These are phyloP conservation scores for Nasonia vitripennis DNA, from an alignment of 1,140 invertebrate species.

Conservation along the genomic window DNA sequence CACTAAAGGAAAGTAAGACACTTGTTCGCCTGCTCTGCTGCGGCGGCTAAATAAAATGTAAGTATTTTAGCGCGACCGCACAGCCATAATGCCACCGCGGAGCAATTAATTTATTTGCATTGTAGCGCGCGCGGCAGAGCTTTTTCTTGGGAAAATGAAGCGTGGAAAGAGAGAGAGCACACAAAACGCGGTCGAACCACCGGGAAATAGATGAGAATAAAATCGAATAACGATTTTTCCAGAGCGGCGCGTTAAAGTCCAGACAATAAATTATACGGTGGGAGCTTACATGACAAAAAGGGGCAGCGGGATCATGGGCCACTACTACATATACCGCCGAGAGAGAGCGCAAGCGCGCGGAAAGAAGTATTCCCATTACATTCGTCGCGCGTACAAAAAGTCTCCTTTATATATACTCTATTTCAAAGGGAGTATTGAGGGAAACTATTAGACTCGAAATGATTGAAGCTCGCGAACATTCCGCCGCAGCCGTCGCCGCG, in stretches of 20 bases:
- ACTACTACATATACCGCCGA: background rate
- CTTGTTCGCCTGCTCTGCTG: background rate
- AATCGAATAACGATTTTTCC: slow-evolving; percentile 42
- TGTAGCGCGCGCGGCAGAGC: background rate
- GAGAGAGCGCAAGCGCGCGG: background rate
- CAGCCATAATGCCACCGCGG: background rate
- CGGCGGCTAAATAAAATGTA: background rate
- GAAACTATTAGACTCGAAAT: slow-evolving; percentile 46
- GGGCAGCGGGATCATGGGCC: slow-evolving; percentile 14
- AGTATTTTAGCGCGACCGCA: background rate
- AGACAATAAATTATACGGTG: slow-evolving; percentile 41
- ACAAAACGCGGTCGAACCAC: background rate
- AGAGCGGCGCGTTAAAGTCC: background rate
- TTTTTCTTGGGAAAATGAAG: slow-evolving; percentile 4
- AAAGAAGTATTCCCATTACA: slow-evolving; percentile 45
- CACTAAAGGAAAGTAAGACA: slow-evolving; percentile 23
- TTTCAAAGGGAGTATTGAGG: slow-evolving; percentile 33
- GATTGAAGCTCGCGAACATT: background rate
- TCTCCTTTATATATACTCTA: background rate
- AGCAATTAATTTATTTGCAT: slow-evolving; percentile 37
- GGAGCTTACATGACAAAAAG: slow-evolving; percentile 46
- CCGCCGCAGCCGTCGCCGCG: background rate
- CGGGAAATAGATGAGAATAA: slow-evolving; percentile 5
- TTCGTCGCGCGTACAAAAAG: background rate
- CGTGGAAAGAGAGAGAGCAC: background rate